Conservation (phyloP, 2,113 vertebrate species). For the Hemiscyllium ocellatum region DNA sequence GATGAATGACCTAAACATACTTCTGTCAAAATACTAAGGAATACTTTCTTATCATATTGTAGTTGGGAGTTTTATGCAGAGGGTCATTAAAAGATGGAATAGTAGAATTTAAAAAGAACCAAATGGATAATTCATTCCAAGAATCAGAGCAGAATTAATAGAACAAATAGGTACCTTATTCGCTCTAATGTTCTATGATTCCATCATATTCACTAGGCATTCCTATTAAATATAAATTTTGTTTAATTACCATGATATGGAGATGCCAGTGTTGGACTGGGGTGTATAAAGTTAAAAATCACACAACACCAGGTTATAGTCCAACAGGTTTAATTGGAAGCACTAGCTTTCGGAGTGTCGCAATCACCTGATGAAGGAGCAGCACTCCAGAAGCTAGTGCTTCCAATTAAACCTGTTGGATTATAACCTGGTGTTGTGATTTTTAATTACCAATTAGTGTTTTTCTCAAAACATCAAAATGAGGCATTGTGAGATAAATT, state of each 20-base stretch:
- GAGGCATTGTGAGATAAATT: not conserved
- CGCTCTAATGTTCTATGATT: not conserved
- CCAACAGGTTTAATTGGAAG: too few relatives aligned
- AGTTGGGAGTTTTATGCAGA: not conserved
- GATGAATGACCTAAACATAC: not conserved
- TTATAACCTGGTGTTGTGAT: too few relatives aligned
- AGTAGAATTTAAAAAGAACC: too few relatives aligned
- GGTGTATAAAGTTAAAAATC: too few relatives aligned
- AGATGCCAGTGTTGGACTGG: too few relatives aligned
- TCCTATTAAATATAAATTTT: not conserved
- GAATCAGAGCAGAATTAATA: not conserved
- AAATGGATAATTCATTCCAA: not conserved
- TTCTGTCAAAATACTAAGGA: not conserved
- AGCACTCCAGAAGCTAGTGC: too few relatives aligned
- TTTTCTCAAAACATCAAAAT: not conserved
- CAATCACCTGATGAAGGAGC: too few relatives aligned
- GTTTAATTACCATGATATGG: not conserved
- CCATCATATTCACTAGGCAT: not conserved
- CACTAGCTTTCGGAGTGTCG: too few relatives aligned
- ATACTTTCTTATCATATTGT: not conserved
- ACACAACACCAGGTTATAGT: too few relatives aligned
- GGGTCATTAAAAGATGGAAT: not conserved
- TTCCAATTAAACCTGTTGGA: too few relatives aligned
- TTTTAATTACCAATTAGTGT: slow-evolving; percentile 2
- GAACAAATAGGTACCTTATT: not conserved